Evolutionary conservation across 53 echinoderm and acorn worm genomes (phyloP), one percentile per base, ranked within the genome.

Genomic region (Luidia sarsii): DNA sequence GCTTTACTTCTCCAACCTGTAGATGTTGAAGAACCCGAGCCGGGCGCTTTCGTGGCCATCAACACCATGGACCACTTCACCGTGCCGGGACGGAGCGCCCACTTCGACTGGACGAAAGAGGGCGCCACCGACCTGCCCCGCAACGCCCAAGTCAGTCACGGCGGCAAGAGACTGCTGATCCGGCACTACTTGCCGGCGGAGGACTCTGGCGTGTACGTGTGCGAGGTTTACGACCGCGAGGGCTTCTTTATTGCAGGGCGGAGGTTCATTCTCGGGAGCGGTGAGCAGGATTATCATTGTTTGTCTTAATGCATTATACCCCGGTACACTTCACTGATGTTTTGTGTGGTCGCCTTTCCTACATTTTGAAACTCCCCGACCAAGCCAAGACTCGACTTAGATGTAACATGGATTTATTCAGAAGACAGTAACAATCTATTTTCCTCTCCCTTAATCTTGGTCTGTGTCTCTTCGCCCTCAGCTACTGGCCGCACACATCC

Each of bases 141-240:
- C 32, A 48, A 74, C 11, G 50, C 24, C 56, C 28, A n/a, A 18
- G 48, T 80, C 10, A 57, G 69, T 69, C 61, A 80, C 37, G 80
- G 57, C 10, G 57, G 70, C 13, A 45, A 67, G 24, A 46, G 67
- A 19, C 53, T 80, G 43, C 22, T 45, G 22, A 69, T 86, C 11
- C 38, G 66, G 3, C 68, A 61, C n/a, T 77, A 60, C 43, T 22
- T 60, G 7, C 69, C 68, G 22, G 65, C 41, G 30, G 63, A 70
- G 30, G 80, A 86, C 60, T 68, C 75, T 41, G 80, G 80, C 19
- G 68, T 86, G 23, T 86, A 68, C 41, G 86, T 61, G 18, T 86
- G 87, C 67, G 80, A 68, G 23, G 69, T 70, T 28, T 86, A 86
- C 70, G 80, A 57, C 19, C 18, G n/a, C 14, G 50, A 23, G 29